Conservation (phyloP, 2,888 invertebrate species). For the Pherbina coryleti region DNA sequence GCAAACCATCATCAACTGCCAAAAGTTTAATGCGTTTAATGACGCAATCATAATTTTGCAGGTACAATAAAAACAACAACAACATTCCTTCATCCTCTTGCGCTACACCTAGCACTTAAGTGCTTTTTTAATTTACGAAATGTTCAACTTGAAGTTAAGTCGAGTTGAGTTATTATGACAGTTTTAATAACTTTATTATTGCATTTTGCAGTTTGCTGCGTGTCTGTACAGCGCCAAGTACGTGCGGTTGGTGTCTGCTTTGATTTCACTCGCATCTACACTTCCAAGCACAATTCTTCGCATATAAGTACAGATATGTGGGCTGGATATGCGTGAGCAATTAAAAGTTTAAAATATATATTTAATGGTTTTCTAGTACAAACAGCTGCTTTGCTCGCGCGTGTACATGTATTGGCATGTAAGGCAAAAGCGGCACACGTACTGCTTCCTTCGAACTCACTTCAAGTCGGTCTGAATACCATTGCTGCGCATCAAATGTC, state of each 20-base stretch:
- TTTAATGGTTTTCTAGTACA: constrained; percentile 64
- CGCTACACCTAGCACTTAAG: not conserved
- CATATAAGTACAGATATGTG: not conserved
- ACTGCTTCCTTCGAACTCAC: too few species aligned
- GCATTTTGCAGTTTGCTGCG: constrained; percentile 55
- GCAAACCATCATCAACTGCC: constrained; percentile 15
- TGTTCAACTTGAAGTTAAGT: constrained; percentile 33
- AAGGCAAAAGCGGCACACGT: not conserved
- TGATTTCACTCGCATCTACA: constrained; percentile 21
- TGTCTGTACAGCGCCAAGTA: not conserved
- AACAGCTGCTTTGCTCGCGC: not conserved
- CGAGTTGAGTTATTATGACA: constrained; percentile 66
- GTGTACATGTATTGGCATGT: not conserved
- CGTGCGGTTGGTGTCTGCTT: constrained; percentile 3
- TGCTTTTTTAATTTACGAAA: constrained; percentile 14
- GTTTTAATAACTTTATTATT: constrained; percentile 69
- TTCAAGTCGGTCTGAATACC: too few species aligned
- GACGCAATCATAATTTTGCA: not conserved
- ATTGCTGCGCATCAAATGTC: not conserved
- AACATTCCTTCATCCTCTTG: too few species aligned
- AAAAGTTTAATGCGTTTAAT: constrained; percentile 25
- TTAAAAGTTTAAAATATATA: constrained; percentile 67
- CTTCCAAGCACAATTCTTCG: constrained; percentile 27
- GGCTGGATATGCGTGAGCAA: constrained; percentile 54
- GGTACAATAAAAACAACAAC: not conserved